Evolutionary conservation across 2,113 vertebrate genomes (phyloP), one percentile per base, ranked within the genome.

Genomic region (Hydrochoerus hydrochaeris): DNA sequence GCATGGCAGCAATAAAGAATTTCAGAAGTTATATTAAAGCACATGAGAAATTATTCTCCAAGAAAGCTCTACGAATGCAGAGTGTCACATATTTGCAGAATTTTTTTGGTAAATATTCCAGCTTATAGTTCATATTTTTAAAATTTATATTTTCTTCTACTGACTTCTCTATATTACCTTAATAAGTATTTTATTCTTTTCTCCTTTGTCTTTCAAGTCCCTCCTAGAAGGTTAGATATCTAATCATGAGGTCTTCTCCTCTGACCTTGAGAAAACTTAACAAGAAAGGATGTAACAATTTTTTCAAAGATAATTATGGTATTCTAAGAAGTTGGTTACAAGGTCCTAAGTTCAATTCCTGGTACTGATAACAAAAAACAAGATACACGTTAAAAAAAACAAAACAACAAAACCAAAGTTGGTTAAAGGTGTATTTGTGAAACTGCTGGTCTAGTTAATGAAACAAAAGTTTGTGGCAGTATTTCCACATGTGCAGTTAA

Each of bases 21-120:
- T 92, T 87, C 75, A 92, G 58, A 96, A 91, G 67, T 82, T 58
- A 91, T 75, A 84, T 97, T 82, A 82, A 94, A 88, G 52, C 41
- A 84, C 1, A 10, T 19, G 73, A 95, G 62, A 90, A 93, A 91
- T 62, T 85, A 85, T 26, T 84, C 63, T 94, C 62, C 58, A 73
- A 77, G 57, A n/a, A 88, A 86, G 63, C 71, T 81, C 82, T 94
- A 90, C 2, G 62, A 58, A 78, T 77, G 19, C 22, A 78, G 49
- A 88, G 93, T 32, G 86, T 28, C 52, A 91, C 5, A 1, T 85
- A 77, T 62, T 22, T 85, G 63, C 85, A 96, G n/a, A 75, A 77
- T 14, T 20, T 73, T 67, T 67, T 20, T 4, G 1, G 1, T 44
- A 65, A 94, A 52, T 44, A 35, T 62, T 93, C 81, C 41, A 91